Percentiles rank a stretch among this genome's conserved stretches.
Conservation (phyloP, 1,140 invertebrate genomes). For the Lysiphlebus fabarum region DNA sequence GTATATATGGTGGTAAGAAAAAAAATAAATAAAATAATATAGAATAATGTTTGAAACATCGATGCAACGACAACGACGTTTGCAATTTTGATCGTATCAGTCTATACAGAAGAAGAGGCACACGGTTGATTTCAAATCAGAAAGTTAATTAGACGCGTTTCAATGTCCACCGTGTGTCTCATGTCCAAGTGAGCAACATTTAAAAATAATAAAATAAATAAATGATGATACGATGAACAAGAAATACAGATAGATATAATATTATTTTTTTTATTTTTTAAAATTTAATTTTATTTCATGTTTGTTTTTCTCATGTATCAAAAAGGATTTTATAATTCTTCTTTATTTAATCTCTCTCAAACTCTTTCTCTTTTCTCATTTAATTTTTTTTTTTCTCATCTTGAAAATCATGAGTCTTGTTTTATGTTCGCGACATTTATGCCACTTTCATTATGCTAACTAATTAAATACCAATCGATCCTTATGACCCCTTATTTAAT, state of each 20-base stretch:
- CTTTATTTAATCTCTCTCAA: conserved; percentile 8
- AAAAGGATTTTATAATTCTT: not conserved
- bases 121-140: conserved; percentile 44
- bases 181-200: conserved; percentile 7
- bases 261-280: no score
- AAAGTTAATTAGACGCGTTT: conserved; percentile 48
- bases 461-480: conserved; percentile 45
- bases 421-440: conserved; percentile 14
- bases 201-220: no score
- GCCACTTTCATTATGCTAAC: conserved; percentile 40
- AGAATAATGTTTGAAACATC: not conserved
- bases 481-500: conserved; percentile 20
- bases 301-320: not conserved
- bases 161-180: conserved; percentile 39
- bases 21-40: not conserved
- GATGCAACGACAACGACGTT: conserved; percentile 1
- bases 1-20: not conserved
- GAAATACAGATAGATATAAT: no score
- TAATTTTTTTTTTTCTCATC: conserved; percentile 10
- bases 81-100: conserved; percentile 39
- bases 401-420: conserved; percentile 15
- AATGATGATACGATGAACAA: not conserved
- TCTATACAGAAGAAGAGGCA: conserved; percentile 7
- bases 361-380: conserved; percentile 4
- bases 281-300: conserved; percentile 1